These are phyloP conservation scores for Gymnoscopelus microlampas DNA, from an alignment of 2,797 vertebrate species.

Conservation along the genomic window DNA sequence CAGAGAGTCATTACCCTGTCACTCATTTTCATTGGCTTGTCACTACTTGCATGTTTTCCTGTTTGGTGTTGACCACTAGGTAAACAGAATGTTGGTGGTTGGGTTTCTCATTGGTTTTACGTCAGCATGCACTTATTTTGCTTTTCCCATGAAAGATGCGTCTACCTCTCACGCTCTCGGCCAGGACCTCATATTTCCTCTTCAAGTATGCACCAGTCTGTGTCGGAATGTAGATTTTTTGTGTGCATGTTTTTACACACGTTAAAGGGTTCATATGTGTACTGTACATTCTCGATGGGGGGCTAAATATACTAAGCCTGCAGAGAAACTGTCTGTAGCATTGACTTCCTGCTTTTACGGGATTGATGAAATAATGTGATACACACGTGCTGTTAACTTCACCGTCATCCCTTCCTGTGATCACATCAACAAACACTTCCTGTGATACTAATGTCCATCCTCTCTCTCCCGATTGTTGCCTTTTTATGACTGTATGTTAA, in stretches of 20 bases:
- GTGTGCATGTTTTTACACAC: no score
- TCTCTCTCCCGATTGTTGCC: constrained; percentile 31
- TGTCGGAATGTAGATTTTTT: no score
- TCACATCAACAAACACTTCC: constrained; percentile 46
- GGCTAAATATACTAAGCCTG: neutral
- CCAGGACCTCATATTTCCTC: no score
- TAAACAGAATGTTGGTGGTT: neutral
- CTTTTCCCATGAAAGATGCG: neutral
- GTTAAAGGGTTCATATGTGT: no score
- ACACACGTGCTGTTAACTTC: neutral
- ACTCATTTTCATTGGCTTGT: neutral
- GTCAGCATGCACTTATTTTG: neutral
- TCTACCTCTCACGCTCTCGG: neutral
- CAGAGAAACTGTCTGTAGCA: neutral
- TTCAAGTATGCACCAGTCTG: no score
- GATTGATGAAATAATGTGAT: constrained; percentile 18
- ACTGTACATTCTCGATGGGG: no score
- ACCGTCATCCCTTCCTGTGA: constrained; percentile 5
- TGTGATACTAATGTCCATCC: constrained; percentile 27
- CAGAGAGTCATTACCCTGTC: neutral
- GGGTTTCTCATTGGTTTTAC: neutral
- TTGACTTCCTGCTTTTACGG: constrained; percentile 15
- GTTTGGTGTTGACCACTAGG: no score
- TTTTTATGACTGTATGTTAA: neutral
- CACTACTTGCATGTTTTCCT: no score